A percentile compares a stretch with the other conserved stretches of the same genome.
These are phyloP conservation scores for Leuctra nigra DNA, from an alignment of 2,888 invertebrate species.

Conservation along the genomic window DNA sequence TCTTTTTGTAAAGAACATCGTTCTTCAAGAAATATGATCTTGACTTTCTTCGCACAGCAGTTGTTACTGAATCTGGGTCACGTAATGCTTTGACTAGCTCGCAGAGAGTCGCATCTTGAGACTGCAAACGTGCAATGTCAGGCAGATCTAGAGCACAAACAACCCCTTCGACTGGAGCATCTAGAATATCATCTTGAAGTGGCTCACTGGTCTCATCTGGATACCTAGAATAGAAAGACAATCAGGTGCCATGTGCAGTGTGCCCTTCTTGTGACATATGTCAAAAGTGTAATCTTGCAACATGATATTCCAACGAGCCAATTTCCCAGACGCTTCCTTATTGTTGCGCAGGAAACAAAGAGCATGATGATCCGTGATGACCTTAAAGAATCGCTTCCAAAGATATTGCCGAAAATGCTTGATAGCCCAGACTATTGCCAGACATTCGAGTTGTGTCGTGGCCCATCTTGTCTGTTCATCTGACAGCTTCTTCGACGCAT, in stretches of 20 bases:
- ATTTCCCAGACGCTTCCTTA: neutral
- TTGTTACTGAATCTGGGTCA: neutral
- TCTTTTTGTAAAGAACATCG: slow-evolving; percentile 5
- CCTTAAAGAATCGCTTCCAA: neutral
- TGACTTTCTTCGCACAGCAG: neutral
- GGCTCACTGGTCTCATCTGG: too few relatives aligned
- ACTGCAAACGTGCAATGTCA: neutral
- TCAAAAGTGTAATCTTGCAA: slow-evolving; percentile 1
- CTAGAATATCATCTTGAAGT: too few relatives aligned
- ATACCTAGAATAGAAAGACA: too few relatives aligned
- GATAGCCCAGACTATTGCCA: neutral
- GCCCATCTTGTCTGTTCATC: neutral
- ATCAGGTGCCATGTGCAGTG: slow-evolving; percentile 1
- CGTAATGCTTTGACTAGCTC: neutral
- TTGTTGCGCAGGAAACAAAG: slow-evolving; percentile 16
- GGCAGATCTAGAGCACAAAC: neutral
- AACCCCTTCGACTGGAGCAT: too few relatives aligned
- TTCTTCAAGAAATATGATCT: neutral
- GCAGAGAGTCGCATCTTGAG: neutral
- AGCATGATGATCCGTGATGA: slow-evolving; percentile 18
- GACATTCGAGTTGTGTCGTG: neutral
- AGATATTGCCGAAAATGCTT: neutral
- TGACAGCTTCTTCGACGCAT: neutral
- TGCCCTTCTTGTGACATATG: neutral
- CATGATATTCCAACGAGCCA: slow-evolving; percentile 20